Percentiles rank a stretch among this genome's conserved stretches.
Evolutionary conservation across 1,140 invertebrate genomes (phyloP).

Genomic region (Stenopsyche tienmushanensis): DNA sequence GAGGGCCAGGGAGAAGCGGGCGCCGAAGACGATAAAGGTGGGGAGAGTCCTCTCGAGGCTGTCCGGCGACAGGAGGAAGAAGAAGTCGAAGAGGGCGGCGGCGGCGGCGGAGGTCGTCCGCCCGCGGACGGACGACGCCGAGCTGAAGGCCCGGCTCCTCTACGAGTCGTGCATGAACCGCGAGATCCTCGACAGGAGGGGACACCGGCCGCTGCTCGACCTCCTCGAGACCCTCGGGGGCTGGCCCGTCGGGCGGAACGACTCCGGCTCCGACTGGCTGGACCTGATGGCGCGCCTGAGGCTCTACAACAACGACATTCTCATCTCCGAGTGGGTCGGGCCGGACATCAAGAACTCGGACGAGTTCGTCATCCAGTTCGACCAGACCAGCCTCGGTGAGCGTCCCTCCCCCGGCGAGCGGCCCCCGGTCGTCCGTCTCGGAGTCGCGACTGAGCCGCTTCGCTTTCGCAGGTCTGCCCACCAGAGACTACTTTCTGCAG

Average conservation of each 20-base stretch:
- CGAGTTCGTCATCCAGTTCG: constrained; percentile 83
- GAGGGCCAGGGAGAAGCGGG: neutral
- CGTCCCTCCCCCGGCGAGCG: too few relatives aligned
- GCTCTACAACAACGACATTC: constrained; percentile 80
- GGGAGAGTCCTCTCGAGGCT: neutral
- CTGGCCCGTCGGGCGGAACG: constrained; percentile 79
- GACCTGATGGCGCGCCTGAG: constrained; percentile 72
- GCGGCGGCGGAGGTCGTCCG: neutral
- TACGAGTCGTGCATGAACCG: constrained; percentile 86
- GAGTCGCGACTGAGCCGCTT: too few relatives aligned
- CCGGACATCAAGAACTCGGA: constrained; percentile 88
- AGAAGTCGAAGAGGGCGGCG: neutral
- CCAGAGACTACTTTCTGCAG: constrained; percentile 82
- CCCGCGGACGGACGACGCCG: constrained; percentile 54
- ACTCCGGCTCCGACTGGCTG: constrained; percentile 71
- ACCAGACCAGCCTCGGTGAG: constrained; percentile 78
- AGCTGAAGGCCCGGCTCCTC: constrained; percentile 73
- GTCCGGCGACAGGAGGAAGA: neutral
- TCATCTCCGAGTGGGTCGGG: constrained; percentile 82
- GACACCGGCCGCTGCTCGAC: constrained; percentile 68
- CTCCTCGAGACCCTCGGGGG: constrained; percentile 76
- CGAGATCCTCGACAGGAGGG: constrained; percentile 66
- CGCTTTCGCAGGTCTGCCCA: constrained; percentile 65
- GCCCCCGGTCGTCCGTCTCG: too few relatives aligned
- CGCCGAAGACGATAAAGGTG: neutral